Base-by-base conservation (phyloP, 2,113 vertebrate species). In the Anser cygnoides region DNA sequence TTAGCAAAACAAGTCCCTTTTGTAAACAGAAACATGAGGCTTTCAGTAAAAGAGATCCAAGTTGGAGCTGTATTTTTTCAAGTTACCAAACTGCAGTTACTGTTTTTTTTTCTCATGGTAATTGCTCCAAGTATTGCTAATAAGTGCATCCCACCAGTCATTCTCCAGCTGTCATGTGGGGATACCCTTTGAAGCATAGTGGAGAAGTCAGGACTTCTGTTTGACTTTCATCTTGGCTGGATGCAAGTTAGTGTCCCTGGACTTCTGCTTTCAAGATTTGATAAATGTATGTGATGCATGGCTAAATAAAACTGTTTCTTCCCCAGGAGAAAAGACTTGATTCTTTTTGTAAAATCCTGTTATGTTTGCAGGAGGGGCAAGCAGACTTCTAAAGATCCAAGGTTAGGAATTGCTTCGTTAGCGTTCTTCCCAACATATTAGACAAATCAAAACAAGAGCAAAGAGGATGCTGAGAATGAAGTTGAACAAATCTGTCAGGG, bases 1-100 rank as follows among this genome's bases (percentile, higher is more conserved):
- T 97, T 95, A 92, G 95, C 96, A 94, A 97, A 97, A 92, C 87
- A 96, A 97, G 96, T 82, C 65, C 84, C 67, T 95, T 90, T 95
- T 97, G 73, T 97, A 88, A 95, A 96, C 89, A 96, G 89, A 80
- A 83, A 43, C 75, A 33, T 22, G 63, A 93, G 62, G 39, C 79
- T 93, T 77, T 92, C 41, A 5, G 67, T 95, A 89, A 93, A 90
- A 18, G 76, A 63, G 49, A 58, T 68, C 88, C 55, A 49, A 90
- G 85, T 2, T 65, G 83, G 52, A 65, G 35, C n/a, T 88, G 71
- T 76, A 15, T 39, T n/a, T 89, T 89, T 90, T 74, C 68, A 35
- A 29, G 37, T 86, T 62, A 37, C 79, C 82, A 35, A 79, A 62
- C 75, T 90, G 77, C 28, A 71, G 7, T 88, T 81, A 63, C 22